phyloP scores from a whole-genome alignment of 23 tunicate species.

The Trididemnum miniatum region DNA sequence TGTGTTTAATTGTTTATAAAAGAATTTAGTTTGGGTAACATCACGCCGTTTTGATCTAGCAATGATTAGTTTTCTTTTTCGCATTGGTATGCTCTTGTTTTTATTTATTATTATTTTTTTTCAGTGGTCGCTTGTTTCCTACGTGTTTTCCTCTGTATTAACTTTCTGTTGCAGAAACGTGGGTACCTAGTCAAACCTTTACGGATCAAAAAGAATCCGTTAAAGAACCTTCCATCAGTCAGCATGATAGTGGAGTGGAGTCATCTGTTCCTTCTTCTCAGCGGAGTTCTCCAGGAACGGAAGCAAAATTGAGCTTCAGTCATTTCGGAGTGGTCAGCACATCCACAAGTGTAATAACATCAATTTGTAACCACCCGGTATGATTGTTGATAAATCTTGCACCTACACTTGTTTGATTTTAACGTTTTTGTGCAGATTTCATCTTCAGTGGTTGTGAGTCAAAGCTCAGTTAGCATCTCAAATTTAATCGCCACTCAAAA shows the following conservation, averaged over 20 bases:
- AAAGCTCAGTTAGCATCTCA: constrained; percentile 4
- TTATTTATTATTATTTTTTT: no score
- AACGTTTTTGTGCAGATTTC: background rate
- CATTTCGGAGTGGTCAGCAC: constrained; percentile 59
- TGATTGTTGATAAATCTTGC: no score
- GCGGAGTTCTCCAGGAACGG: constrained; percentile 74
- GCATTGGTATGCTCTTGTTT: no score
- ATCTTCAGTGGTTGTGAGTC: constrained; percentile 9
- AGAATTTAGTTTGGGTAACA: no score
- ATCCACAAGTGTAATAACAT: constrained; percentile 74
- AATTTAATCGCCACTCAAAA: constrained; percentile 2
- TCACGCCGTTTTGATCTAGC: no score
- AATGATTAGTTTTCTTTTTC: no score
- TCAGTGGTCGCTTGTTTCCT: no score
- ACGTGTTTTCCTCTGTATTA: background rate
- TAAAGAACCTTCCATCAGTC: constrained; percentile 45
- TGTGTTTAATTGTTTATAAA: no score
- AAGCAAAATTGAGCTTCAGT: constrained; percentile 84
- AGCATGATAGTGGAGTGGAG: constrained; percentile 93
- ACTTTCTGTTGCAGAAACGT: constrained; percentile 38
- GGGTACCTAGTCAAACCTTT: constrained; percentile 43
- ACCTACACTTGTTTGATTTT: no score
- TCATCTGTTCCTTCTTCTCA: constrained; percentile 94
- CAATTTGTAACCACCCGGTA: constrained; percentile 68
- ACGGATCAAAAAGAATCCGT: background rate